Conservation (phyloP, 2,797 vertebrate genomes). For the Scarus forsteni region DNA sequence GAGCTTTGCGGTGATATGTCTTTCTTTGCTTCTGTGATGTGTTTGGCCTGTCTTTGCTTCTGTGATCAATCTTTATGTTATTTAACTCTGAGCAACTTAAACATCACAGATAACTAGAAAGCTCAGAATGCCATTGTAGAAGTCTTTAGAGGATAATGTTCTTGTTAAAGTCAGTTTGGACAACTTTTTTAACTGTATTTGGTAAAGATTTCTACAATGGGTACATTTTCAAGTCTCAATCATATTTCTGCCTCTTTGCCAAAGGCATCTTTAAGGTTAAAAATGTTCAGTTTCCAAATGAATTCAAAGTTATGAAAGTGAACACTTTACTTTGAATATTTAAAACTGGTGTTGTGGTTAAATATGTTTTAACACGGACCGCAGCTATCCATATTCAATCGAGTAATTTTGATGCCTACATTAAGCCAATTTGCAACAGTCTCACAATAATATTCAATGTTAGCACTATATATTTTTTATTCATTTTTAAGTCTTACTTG, state of each 20-base stretch:
- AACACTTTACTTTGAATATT: too few relatives aligned
- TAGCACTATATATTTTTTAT: too few relatives aligned
- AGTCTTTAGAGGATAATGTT: slow-evolving; percentile 11
- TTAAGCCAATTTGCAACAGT: too few relatives aligned
- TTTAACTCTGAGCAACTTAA: slow-evolving; percentile 34
- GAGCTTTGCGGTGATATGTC: slow-evolving; percentile 50
- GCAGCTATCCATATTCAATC: too few relatives aligned
- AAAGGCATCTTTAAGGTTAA: slow-evolving; percentile 51
- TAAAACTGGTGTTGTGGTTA: too few relatives aligned
- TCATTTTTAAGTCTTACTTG: too few relatives aligned
- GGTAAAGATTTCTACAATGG: slow-evolving; percentile 46
- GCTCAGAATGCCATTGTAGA: slow-evolving; percentile 46
- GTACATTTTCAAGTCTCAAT: slow-evolving; percentile 9
- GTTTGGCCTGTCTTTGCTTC: slow-evolving; percentile 41
- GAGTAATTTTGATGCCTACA: too few relatives aligned
- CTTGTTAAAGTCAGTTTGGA: slow-evolving; percentile 1
- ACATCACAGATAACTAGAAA: slow-evolving; percentile 18
- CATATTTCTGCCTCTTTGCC: slow-evolving; percentile 44
- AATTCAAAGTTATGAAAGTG: too few relatives aligned
- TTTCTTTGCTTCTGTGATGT: slow-evolving; percentile 57
- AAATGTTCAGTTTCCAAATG: background rate
- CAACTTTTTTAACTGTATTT: background rate
- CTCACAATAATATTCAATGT: too few relatives aligned
- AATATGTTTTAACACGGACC: too few relatives aligned
- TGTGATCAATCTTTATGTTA: slow-evolving; percentile 34